Evolutionary conservation across 2,888 invertebrate genomes (phyloP).

Genomic region (Clusia tigrina): DNA sequence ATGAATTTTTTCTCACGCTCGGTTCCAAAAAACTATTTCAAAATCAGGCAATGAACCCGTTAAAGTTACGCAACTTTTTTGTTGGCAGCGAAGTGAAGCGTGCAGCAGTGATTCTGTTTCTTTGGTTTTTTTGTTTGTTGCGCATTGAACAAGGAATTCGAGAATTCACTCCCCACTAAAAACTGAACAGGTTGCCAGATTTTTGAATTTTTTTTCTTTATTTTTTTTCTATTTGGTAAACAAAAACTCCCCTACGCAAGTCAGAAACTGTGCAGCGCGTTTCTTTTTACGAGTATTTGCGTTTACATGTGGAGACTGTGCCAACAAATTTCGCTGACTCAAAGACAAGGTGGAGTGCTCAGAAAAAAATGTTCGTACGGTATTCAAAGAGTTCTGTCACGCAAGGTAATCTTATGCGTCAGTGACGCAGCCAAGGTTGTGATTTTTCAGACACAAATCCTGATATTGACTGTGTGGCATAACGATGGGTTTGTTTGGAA

Average conservation of each 20-base stretch:
- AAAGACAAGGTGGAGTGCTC: not conserved
- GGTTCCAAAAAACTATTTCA: constrained; percentile 18
- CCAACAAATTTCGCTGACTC: constrained; percentile 23
- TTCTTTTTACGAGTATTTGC: not conserved
- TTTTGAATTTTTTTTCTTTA: constrained; percentile 4
- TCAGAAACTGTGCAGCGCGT: not conserved
- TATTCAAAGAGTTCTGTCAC: no score
- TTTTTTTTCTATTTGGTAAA: constrained; percentile 20
- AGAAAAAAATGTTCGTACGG: no score
- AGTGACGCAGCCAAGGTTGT: no score
- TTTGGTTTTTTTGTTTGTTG: no score
- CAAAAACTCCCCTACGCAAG: constrained; percentile 1
- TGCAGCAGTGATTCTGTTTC: not conserved
- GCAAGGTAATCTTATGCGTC: no score
- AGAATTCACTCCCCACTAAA: not conserved
- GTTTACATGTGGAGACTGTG: constrained; percentile 30
- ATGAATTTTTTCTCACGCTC: constrained; percentile 5
- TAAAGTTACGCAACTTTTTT: constrained; percentile 18
- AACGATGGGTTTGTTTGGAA: no score
- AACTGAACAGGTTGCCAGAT: constrained; percentile 2
- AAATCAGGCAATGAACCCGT: constrained; percentile 31
- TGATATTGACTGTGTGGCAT: no score
- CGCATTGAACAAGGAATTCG: constrained; percentile 6
- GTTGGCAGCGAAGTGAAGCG: not conserved
- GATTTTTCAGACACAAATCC: no score